phyloP scores from a whole-genome alignment of 1,140 invertebrate genomes.

The Drosophila athabasca region DNA sequence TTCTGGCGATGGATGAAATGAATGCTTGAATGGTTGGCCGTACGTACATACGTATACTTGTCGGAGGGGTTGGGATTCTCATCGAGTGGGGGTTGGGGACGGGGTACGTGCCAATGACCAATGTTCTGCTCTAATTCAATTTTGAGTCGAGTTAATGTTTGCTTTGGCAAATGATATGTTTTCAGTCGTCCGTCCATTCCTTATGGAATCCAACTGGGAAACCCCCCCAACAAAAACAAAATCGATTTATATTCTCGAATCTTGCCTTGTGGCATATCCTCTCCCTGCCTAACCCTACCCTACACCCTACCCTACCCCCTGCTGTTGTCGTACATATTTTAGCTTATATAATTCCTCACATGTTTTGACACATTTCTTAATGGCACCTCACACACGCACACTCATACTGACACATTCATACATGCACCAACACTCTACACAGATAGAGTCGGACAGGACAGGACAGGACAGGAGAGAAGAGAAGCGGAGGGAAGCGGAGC shows the following conservation, averaged over 20 bases:
- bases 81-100: not conserved
- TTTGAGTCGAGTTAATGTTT: slow-evolving; percentile 5
- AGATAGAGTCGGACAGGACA: not conserved
- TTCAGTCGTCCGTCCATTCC: too few relatives aligned
- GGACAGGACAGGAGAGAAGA: too few relatives aligned
- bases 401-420: not conserved
- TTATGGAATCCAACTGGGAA: not conserved
- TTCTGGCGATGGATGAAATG: slow-evolving; percentile 34
- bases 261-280: slow-evolving; percentile 7
- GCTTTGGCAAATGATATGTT: slow-evolving; percentile 11
- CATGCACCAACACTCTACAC: slow-evolving; percentile 17
- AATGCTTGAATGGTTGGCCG: slow-evolving; percentile 18
- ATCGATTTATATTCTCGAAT: slow-evolving; percentile 20
- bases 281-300: too few relatives aligned
- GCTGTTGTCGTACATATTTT: slow-evolving; percentile 28
- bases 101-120: slow-evolving; percentile 41
- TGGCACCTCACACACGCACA: slow-evolving; percentile 62
- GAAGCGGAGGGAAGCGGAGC: not conserved
- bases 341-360: slow-evolving; percentile 76
- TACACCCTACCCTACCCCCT: slow-evolving; percentile 1
- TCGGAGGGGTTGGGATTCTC: not conserved
- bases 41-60: not conserved
- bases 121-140: slow-evolving; percentile 68
- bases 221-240: not conserved
- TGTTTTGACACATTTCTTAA: slow-evolving; percentile 81